Evolutionary conservation across 2,888 invertebrate species (phyloP).

Genomic region (Sarcophaga rosellei): DNA sequence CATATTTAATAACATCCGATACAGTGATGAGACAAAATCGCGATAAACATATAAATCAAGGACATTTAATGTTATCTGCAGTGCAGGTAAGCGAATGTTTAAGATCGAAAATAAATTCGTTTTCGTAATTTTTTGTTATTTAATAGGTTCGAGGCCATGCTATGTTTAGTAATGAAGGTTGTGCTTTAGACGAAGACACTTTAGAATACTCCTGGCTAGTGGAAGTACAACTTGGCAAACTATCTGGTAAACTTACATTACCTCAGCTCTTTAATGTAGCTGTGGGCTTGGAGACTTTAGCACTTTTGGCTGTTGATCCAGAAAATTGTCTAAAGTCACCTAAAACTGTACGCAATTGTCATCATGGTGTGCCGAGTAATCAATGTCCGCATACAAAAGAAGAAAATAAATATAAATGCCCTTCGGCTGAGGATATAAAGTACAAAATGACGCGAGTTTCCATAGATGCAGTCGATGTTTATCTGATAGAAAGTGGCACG

Average conservation of each 20-base stretch:
- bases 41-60: conserved; percentile 89
- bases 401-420: conserved; percentile 88
- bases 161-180: conserved; percentile 96
- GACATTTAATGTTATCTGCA: conserved; percentile 92
- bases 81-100: conserved; percentile 84
- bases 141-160: conserved; percentile 94
- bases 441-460: conserved; percentile 95
- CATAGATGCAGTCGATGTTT: conserved; percentile 94
- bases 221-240: conserved; percentile 95
- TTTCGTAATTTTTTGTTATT: conserved; percentile 48
- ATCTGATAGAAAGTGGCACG: conserved; percentile 93
- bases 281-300: conserved; percentile 93
- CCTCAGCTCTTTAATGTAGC: conserved; percentile 94
- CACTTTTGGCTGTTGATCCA: conserved; percentile 91
- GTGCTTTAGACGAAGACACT: conserved; percentile 95
- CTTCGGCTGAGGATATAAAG: conserved; percentile 92
- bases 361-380: conserved; percentile 88
- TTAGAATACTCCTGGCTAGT: conserved; percentile 98
- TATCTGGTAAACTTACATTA: conserved; percentile 94
- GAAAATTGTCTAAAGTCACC: conserved; percentile 96
- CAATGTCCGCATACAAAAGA: conserved; percentile 87
- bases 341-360: conserved; percentile 88
- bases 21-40: conserved; percentile 86
- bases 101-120: not conserved
- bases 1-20: conserved; percentile 90